Evolutionary conservation across 2,113 vertebrate species (phyloP).

Genomic region (Pavo muticus): DNA sequence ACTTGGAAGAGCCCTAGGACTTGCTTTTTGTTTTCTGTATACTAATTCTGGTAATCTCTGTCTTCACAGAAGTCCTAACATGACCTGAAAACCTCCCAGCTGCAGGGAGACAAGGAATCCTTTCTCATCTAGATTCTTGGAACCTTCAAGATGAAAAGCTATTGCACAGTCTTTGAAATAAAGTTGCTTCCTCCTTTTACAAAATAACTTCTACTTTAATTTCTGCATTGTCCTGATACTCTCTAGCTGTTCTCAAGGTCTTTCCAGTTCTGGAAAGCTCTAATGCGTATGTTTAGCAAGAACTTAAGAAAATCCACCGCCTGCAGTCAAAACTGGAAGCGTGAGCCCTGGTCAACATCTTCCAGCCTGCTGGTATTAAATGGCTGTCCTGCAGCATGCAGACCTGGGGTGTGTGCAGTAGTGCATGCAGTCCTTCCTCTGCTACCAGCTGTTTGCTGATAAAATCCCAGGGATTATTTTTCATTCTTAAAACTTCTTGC

Average conservation of each 20-base stretch:
- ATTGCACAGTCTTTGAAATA: background rate
- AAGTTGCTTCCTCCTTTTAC: background rate
- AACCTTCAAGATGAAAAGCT: background rate
- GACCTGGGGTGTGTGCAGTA: background rate
- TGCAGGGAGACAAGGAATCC: background rate
- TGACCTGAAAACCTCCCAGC: background rate
- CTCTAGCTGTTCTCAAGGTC: background rate
- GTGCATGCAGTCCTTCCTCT: rapidly evolving
- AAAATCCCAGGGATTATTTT: background rate
- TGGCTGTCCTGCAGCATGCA: background rate
- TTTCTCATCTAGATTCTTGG: background rate
- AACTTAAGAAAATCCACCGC: background rate
- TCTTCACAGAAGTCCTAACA: background rate
- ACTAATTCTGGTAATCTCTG: background rate
- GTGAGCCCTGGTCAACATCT: background rate
- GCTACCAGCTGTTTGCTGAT: background rate
- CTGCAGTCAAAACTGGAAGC: background rate
- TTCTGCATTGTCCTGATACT: background rate
- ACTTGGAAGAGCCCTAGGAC: background rate
- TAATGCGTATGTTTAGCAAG: background rate
- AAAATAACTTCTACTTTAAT: background rate
- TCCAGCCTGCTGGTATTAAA: background rate
- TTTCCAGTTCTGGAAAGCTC: background rate
- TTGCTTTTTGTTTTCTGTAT: background rate
- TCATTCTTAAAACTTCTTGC: background rate